A percentile compares a stretch with the other conserved stretches of the same genome.
These are phyloP conservation scores for Nettapus auritus DNA, from an alignment of 2,113 vertebrate genomes.

Conservation along the genomic window DNA sequence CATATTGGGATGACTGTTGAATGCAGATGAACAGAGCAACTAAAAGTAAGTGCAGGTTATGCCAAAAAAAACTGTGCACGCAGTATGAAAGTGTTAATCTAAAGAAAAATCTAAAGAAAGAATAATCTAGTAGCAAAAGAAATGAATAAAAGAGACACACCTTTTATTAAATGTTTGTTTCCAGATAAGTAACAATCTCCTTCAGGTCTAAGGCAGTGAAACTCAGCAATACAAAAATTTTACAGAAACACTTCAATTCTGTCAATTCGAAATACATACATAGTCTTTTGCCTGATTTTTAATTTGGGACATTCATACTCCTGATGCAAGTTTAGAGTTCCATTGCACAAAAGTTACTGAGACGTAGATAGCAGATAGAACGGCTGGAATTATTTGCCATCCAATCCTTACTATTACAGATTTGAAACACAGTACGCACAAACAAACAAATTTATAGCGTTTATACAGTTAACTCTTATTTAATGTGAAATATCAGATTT, in stretches of 20 bases:
- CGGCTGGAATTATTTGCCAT: not conserved
- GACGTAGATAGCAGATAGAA: not conserved
- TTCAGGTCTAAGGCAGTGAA: not conserved
- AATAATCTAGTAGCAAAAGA: not conserved
- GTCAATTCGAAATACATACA: not conserved
- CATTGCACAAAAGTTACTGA: not conserved
- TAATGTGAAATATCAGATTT: not conserved
- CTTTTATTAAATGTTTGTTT: not conserved
- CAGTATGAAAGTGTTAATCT: rapidly evolving
- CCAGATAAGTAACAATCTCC: not conserved
- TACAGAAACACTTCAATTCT: not conserved
- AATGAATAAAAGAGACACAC: not conserved
- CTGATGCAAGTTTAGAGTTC: not conserved
- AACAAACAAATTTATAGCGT: not conserved
- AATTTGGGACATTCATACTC: not conserved
- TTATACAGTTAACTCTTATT: not conserved
- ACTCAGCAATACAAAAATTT: not conserved
- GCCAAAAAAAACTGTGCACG: not conserved
- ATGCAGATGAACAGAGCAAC: not conserved
- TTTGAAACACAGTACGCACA: not conserved
- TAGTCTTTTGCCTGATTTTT: not conserved
- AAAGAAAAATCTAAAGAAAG: too few species aligned
- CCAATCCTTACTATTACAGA: not conserved
- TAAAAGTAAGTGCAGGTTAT: not conserved
- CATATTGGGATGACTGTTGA: not conserved